Conservation (phyloP, 2,113 vertebrate species). For the Coturnix japonica region DNA sequence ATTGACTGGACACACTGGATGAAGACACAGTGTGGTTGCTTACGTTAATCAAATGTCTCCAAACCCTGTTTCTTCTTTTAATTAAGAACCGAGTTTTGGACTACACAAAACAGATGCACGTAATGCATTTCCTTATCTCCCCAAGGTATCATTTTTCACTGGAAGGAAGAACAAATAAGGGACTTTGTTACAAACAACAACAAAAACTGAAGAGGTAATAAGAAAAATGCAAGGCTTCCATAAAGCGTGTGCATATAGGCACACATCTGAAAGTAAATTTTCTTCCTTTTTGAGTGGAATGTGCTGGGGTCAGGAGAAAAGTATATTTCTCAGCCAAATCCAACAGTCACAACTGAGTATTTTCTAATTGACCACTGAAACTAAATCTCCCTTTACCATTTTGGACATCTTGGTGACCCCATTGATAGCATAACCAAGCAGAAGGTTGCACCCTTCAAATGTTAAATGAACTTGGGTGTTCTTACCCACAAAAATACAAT, state of each 20-base stretch:
- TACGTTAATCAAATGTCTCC: background rate
- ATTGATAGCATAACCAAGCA: background rate
- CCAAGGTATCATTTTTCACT: slow-evolving; percentile 34
- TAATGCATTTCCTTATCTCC: slow-evolving; percentile 34
- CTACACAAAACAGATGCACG: slow-evolving; percentile 26
- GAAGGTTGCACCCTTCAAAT: background rate
- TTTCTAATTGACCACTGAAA: slow-evolving; percentile 10
- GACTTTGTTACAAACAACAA: background rate
- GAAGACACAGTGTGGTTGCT: background rate
- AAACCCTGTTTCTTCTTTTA: background rate
- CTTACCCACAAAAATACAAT: slow-evolving; percentile 24
- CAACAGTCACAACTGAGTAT: background rate
- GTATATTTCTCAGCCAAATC: background rate
- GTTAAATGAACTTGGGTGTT: background rate
- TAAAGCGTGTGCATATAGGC: fast-evolving
- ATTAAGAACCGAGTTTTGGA: slow-evolving; percentile 5
- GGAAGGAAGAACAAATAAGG: slow-evolving; percentile 3
- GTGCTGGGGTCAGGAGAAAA: background rate
- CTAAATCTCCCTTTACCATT: background rate
- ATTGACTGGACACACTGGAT: background rate
- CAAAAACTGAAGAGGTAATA: background rate
- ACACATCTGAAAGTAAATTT: background rate
- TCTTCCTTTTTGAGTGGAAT: slow-evolving; percentile 4
- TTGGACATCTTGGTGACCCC: background rate
- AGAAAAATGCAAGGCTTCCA: background rate